A percentile compares a stretch with the other conserved stretches of the same genome.
Evolutionary conservation across 2,888 invertebrate species (phyloP).

Genomic region (Sarcophaga subvicina): DNA sequence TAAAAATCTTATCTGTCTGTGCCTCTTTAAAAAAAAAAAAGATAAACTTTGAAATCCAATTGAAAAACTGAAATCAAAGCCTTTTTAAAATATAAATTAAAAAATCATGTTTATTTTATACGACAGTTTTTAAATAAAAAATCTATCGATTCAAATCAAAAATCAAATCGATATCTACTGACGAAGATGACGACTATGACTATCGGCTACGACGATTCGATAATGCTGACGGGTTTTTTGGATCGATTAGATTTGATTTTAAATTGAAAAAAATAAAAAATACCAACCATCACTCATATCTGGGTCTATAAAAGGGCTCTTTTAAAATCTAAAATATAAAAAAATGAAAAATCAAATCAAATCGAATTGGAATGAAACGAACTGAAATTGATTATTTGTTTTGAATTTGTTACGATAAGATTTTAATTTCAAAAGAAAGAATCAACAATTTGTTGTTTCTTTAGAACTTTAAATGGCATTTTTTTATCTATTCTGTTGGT

Average conservation of each 20-base stretch:
- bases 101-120: too few relatives aligned
- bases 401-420: slow-evolving; percentile 5
- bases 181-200: neutral
- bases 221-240: neutral
- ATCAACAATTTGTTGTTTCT: neutral
- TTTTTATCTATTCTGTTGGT: neutral
- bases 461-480: neutral
- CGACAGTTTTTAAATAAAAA: neutral
- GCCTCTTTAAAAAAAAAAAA: too few relatives aligned
- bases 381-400: neutral
- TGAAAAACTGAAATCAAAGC: too few relatives aligned
- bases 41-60: too few relatives aligned
- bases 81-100: too few relatives aligned
- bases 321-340: too few relatives aligned
- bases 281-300: neutral
- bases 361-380: neutral
- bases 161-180: neutral
- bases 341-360: too few relatives aligned
- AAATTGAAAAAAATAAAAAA: neutral
- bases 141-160: neutral
- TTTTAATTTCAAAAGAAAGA: slow-evolving; percentile 4
- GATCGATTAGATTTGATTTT: neutral
- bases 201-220: neutral
- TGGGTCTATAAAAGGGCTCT: neutral
- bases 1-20: neutral